Conservation (phyloP, 2,888 invertebrate genomes). For the Agrilus biguttatus region DNA sequence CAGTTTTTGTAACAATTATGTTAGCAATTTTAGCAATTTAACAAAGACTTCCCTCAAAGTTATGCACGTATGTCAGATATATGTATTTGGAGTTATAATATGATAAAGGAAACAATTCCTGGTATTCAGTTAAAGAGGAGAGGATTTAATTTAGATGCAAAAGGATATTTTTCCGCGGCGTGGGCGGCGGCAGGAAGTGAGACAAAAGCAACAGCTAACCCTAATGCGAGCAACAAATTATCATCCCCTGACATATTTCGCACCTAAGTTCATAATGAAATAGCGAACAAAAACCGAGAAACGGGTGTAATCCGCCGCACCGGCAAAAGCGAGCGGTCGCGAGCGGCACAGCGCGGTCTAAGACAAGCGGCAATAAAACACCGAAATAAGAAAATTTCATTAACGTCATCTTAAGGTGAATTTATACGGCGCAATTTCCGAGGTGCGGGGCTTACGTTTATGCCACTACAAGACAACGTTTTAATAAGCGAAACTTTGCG, state of each 20-base stretch:
- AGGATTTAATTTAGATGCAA: too few relatives aligned
- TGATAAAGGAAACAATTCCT: too few relatives aligned
- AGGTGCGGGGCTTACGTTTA: constrained; percentile 23
- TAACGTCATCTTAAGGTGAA: constrained; percentile 42
- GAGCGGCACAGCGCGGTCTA: constrained; percentile 12
- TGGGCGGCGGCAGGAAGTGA: too few relatives aligned
- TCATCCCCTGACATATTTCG: constrained; percentile 19
- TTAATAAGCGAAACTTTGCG: constrained; percentile 26
- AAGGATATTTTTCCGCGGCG: too few relatives aligned
- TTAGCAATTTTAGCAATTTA: too few relatives aligned
- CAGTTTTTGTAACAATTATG: too few relatives aligned
- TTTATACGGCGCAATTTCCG: constrained; percentile 40
- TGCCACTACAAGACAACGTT: constrained; percentile 25
- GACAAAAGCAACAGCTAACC: constrained; percentile 4
- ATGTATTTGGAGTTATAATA: too few relatives aligned
- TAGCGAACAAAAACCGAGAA: constrained; percentile 21
- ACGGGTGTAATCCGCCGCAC: constrained; percentile 16
- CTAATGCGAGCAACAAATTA: constrained; percentile 19
- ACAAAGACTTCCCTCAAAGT: too few relatives aligned
- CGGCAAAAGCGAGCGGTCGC: constrained; percentile 8
- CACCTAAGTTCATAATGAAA: constrained; percentile 22
- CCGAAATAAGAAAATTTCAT: constrained; percentile 39
- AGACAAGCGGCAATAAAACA: constrained; percentile 30
- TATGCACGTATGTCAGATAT: too few relatives aligned
- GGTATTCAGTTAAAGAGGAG: too few relatives aligned